Evolutionary conservation across 2,113 vertebrate genomes (phyloP).

Genomic region (Oncorhynchus mykiss): DNA sequence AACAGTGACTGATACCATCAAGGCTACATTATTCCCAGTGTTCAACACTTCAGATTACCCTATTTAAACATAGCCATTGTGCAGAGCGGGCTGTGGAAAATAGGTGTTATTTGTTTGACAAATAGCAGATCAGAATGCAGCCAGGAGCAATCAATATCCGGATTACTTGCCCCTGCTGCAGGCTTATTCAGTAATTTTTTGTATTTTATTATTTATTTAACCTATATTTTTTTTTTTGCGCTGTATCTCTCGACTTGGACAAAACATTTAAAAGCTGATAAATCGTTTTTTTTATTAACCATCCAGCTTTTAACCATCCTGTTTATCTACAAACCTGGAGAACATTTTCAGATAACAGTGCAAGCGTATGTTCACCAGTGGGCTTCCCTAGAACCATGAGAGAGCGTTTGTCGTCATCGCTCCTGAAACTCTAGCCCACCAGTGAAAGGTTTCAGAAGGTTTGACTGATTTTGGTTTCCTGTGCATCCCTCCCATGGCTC

Average conservation of each 20-base stretch:
- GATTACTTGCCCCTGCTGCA: background rate
- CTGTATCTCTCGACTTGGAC: no score
- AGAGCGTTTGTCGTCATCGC: background rate
- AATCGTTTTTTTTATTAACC: no score
- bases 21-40: no score
- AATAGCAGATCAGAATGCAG: slow-evolving; percentile 12
- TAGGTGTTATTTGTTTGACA: slow-evolving; percentile 9
- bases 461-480: slow-evolving; percentile 34
- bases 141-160: slow-evolving; percentile 21
- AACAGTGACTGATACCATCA: no score
- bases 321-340: background rate
- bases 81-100: background rate
- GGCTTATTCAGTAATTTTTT: no score
- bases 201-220: no score
- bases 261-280: no score
- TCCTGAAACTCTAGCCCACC: slow-evolving; percentile 19
- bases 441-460: slow-evolving; percentile 33
- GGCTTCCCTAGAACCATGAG: background rate
- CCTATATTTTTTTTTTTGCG: no score
- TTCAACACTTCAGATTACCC: background rate
- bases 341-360: background rate
- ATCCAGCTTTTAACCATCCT: background rate
- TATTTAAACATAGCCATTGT: background rate
- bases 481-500: slow-evolving; percentile 10
- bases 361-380: background rate